phyloP scores from a whole-genome alignment of 1,140 invertebrate genomes.

The Cheumatopsyche charites region DNA sequence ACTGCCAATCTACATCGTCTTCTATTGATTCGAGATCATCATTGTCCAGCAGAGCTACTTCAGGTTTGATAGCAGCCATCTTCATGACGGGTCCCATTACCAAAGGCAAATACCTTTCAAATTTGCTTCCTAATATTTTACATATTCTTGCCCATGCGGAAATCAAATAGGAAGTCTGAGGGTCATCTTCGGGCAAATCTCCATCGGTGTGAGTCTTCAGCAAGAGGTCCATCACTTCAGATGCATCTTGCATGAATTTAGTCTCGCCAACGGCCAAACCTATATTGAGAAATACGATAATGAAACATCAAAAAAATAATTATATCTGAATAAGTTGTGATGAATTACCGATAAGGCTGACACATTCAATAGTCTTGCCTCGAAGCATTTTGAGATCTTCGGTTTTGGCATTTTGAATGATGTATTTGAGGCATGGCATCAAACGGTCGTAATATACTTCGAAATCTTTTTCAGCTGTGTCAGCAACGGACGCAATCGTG shows the following conservation, averaged over 20 bases:
- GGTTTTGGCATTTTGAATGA: slow-evolving; percentile 91
- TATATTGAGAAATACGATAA: slow-evolving; percentile 47
- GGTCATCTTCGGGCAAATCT: slow-evolving; percentile 91
- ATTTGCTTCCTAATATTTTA: slow-evolving; percentile 93
- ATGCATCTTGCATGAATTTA: slow-evolving; percentile 93
- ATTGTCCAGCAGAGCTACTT: slow-evolving; percentile 95
- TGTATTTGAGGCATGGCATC: slow-evolving; percentile 97
- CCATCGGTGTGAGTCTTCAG: slow-evolving; percentile 88
- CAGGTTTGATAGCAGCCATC: slow-evolving; percentile 95
- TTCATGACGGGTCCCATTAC: slow-evolving; percentile 97
- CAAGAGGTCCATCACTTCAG: slow-evolving; percentile 95
- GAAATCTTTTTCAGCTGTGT: slow-evolving; percentile 97
- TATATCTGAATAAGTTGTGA: neutral
- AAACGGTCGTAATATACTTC: slow-evolving; percentile 81
- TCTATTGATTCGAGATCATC: slow-evolving; percentile 87
- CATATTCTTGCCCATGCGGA: slow-evolving; percentile 99
- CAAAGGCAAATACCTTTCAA: slow-evolving; percentile 94
- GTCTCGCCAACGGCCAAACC: slow-evolving; percentile 92
- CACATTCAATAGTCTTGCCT: slow-evolving; percentile 98
- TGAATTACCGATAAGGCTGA: slow-evolving; percentile 88
- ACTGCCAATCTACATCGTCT: slow-evolving; percentile 95
- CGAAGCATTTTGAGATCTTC: slow-evolving; percentile 87
- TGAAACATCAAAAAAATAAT: neutral
- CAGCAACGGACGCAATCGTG: slow-evolving; percentile 98
- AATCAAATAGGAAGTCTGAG: slow-evolving; percentile 97